Conservation (phyloP, 2,888 invertebrate species). For the Nomada flava region DNA sequence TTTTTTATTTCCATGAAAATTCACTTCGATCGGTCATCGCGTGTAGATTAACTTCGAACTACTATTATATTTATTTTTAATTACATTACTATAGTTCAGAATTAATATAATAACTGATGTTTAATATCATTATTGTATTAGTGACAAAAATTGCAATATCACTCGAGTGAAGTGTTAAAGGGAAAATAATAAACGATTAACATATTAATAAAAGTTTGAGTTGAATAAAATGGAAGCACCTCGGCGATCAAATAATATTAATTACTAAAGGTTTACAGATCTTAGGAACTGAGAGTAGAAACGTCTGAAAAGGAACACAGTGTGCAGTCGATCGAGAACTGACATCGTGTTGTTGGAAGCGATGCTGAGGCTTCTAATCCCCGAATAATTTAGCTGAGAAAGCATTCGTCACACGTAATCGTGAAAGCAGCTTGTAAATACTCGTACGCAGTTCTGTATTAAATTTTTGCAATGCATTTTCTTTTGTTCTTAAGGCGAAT, state of each 20-base stretch:
- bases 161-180: background rate
- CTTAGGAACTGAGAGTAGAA: background rate
- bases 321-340: constrained; percentile 13
- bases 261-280: no score
- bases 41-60: no score
- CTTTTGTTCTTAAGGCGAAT: no score
- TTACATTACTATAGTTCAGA: no score
- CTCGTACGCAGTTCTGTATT: background rate
- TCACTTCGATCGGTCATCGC: no score
- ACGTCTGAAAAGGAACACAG: background rate
- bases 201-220: background rate
- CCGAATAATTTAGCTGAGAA: constrained; percentile 4
- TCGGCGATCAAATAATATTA: no score
- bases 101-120: no score
- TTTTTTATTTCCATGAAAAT: background rate
- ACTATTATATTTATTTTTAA: no score
- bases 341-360: background rate
- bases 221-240: background rate
- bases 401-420: constrained; percentile 4
- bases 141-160: no score
- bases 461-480: background rate
- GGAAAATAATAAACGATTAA: background rate
- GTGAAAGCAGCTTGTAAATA: constrained; percentile 16
- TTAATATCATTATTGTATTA: no score
- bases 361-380: constrained; percentile 41